Evolutionary conservation across 1,140 invertebrate species (phyloP).

Genomic region (Bombus superbus): DNA sequence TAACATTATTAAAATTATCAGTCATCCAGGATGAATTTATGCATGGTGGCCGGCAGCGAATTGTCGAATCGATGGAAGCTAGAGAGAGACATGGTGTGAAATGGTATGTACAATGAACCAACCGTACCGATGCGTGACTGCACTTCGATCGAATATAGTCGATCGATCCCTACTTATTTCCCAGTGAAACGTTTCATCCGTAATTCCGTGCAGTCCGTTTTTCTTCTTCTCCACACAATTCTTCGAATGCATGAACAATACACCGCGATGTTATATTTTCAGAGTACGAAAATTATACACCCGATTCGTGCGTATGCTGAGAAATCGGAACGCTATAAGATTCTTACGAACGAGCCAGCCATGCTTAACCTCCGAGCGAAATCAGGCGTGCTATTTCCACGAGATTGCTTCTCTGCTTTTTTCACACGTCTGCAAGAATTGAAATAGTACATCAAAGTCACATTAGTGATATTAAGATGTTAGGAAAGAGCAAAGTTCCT

Average conservation of each 20-base stretch:
- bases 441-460: background rate
- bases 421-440: background rate
- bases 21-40: constrained; percentile 59
- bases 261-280: background rate
- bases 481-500: background rate
- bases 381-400: background rate
- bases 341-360: background rate
- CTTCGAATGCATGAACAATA: background rate
- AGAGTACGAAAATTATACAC: background rate
- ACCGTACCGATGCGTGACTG: constrained; percentile 21
- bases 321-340: too few relatives aligned
- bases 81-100: constrained; percentile 33
- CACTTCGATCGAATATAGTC: constrained; percentile 9
- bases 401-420: background rate
- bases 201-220: constrained; percentile 1
- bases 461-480: background rate
- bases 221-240: background rate
- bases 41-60: constrained; percentile 27
- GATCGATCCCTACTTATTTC: constrained; percentile 29
- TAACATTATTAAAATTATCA: constrained; percentile 73
- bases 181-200: background rate
- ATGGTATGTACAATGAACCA: constrained; percentile 14
- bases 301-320: constrained; percentile 3
- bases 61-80: constrained; percentile 17
- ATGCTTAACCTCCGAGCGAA: background rate